Percentiles rank a stretch among this genome's conserved stretches.
Evolutionary conservation across 37 sponge, comb jelly and placozoan species (phyloP).

Genomic region (Diacarnus erythraeanus): DNA sequence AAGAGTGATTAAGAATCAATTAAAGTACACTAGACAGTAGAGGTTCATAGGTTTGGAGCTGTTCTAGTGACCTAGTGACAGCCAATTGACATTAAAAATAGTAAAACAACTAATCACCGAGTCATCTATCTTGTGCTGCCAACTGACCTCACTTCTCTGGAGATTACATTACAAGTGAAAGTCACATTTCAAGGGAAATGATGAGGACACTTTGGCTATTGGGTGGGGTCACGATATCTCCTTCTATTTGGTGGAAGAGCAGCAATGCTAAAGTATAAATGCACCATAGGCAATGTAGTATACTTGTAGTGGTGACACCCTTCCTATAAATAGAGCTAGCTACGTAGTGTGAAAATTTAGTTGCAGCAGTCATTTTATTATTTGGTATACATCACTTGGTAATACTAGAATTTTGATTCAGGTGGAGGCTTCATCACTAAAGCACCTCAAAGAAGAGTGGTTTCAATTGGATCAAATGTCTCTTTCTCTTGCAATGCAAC

Average conservation of each 20-base stretch:
- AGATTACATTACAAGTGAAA: neutral
- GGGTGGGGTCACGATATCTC: neutral
- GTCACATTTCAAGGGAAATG: neutral
- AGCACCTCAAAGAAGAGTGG: neutral
- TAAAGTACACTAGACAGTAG: neutral
- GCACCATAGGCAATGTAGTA: too few species aligned
- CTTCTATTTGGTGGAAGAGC: neutral
- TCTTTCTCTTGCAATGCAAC: neutral
- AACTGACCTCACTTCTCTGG: neutral
- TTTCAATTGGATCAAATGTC: neutral
- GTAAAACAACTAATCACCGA: neutral
- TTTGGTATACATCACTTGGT: too few species aligned
- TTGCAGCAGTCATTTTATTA: too few species aligned
- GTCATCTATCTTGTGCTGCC: neutral
- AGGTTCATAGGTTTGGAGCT: neutral
- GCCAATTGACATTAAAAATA: neutral
- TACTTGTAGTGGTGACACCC: too few species aligned
- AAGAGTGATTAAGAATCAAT: too few species aligned
- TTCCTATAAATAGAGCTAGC: too few species aligned
- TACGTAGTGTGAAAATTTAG: too few species aligned
- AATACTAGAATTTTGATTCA: too few species aligned
- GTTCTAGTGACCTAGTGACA: neutral
- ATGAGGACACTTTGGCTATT: neutral
- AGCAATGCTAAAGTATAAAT: too few species aligned
- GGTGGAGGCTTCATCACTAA: neutral